Evolutionary conservation across 2,888 invertebrate species (phyloP), one percentile per base, ranked within the genome.

Genomic region (Oscheius sp.): DNA sequence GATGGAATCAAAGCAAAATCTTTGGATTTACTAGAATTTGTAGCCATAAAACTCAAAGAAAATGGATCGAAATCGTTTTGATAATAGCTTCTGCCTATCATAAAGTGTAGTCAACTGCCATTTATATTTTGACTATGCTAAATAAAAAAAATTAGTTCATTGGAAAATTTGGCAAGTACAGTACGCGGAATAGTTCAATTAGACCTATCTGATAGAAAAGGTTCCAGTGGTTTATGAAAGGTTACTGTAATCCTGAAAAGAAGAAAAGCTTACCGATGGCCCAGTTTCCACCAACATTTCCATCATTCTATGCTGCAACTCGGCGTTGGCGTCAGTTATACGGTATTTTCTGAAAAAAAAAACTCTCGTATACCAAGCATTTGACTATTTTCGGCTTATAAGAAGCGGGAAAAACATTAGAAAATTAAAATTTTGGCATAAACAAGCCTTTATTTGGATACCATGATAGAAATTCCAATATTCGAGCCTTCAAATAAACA

Each of bases 201-300:
- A 13, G 13, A 21, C n/a, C n/a, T n/a, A n/a, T n/a, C 18, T 7
- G 53, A n/a, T 5, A 21, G 13, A 56, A 2, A 56, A 25, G 7
- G 2, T 56, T n/a, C 13, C 25, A 56, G 23, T 23, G 2, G 21
- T 35, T 6, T 35, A 35, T 35, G 5, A 35, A 35, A 9, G 35
- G 9, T 35, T 35, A 35, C 35, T 35, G 35, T 35, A 35, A 13
- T 7, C 2, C 23, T 2, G 21, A 23, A 23, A 23, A 21, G 25
- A 56, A 25, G 16, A 35, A 35, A 9, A 35, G 25, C 69, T 55
- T 52, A 73, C 72, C 16, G 78, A 78, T 6, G 83, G 83, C 1
- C 83, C 83, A n/a, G 78, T 81, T 71, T 83, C 83, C 9, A 81
- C 77, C 13, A 83, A 76, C 82, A 82, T 83, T 45, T 82, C 80